Evolutionary conservation across 2,113 vertebrate genomes (phyloP), one percentile per base, ranked within the genome.

Genomic region (Hemiscyllium ocellatum): DNA sequence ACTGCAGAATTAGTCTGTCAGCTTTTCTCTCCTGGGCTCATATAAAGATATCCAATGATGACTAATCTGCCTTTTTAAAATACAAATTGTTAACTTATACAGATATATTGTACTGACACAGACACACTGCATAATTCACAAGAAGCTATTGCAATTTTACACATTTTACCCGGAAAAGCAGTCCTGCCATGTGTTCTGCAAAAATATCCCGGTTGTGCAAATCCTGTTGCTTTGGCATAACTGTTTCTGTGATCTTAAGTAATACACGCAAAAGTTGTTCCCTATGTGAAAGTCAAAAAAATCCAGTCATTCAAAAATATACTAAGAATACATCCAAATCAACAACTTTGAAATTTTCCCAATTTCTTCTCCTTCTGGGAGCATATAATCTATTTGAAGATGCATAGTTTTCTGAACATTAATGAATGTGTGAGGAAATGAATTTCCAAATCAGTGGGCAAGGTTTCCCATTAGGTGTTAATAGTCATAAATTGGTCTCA

Each of bases 241-340:
- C 98, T 83, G 98, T 98, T 97, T 99, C 99, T 69, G 99, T 99
- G 97, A 99, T 99, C 96, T 98, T 98, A 96, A 99, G 98, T 37
- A 99, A 97, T 96, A 99, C 98, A 97, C 98, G 99, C 95, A 99
- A 97, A 98, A 99, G 98, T 97, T 99, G 99, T 90, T 99, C 99
- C 99, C 99, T 83, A 6, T 61, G 66, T 87, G 2, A 90, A 95
- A 72, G 47, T 26, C 22, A 56, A 50, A 80, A 90, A 42, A 61
- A 66, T 56, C 52, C 20, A 42, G 26, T n/a, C 42, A 61, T 96
- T 95, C 37, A 96, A 95, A 96, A 96, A 96, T 69, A 86, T 87
- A 89, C n/a, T 10, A 37, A 10, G 17, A 68, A n/a, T 17, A 37
- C 10, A 22, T 93, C 89, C n/a, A 37, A 66, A 91, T 37, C 61